Base-by-base conservation (phyloP, 2,888 invertebrate species). In the Yponomeuta plumbellus region DNA sequence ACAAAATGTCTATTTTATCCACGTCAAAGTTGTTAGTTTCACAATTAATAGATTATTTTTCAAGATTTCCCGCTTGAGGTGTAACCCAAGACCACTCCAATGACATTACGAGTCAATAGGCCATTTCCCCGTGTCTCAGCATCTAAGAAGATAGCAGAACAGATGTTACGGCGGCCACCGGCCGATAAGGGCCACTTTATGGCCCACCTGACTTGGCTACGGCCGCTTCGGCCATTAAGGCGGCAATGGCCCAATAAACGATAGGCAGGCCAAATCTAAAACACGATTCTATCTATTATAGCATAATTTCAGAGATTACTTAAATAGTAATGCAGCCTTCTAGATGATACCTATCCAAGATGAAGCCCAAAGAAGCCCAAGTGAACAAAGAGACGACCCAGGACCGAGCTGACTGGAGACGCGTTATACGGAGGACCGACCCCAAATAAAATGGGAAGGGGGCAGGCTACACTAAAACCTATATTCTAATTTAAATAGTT, bases 181-280 rank as follows among this genome's bases (percentile, higher is more conserved):
- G 13, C 44, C 44, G 44, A 52, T 52, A 52, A 52, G 44, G 44
- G 44, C 44, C 44, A 52, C 44, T 52, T 52, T 52, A 52, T 52
- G 44, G 44, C 44, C 44, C 44, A 52, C 44, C 17, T 52, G 44
- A 3, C 17, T 5, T 17, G 2, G 13, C 13, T 17, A 17, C 17
- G 44, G 17, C 44, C 44, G 44, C 5, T 52, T 34, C 34, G 34
- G 34, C 34, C 34, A 34, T 34, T 34, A 34, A 8, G 8, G 34
- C 34, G 34, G 34, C 34, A 34, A 52, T 52, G 44, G 44, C 44
- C 44, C 44, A 52, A 52, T 52, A 17, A 52, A 52, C 17, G 44
- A 52, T 13, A 52, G 17, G 17, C 3, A 52, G 17, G 17, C 17
- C 17, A 52, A 52, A 52, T 52, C 44, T 52, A 2, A 17, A 52